Evolutionary conservation across 2,888 invertebrate genomes (phyloP).

Genomic region (Protodeltote pygarga): DNA sequence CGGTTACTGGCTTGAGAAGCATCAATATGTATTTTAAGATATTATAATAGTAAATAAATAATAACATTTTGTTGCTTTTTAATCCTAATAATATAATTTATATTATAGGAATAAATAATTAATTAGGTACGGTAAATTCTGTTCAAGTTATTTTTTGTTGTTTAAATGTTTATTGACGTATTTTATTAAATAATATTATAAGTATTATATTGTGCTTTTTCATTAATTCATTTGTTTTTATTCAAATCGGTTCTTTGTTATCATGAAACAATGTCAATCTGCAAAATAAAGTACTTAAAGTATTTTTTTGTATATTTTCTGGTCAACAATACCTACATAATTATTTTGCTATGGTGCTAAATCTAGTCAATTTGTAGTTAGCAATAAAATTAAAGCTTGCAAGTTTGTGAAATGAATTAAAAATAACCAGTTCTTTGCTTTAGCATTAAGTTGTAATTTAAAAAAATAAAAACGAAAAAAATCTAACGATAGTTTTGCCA

Average conservation of each 20-base stretch:
- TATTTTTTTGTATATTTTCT: not conserved
- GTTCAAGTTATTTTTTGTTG: too few relatives aligned
- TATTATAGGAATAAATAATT: slow-evolving; percentile 11
- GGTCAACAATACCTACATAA: slow-evolving; percentile 4
- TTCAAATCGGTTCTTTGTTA: too few relatives aligned
- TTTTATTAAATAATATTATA: too few relatives aligned
- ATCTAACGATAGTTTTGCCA: slow-evolving; percentile 21
- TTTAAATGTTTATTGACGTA: too few relatives aligned
- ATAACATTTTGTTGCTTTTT: slow-evolving; percentile 22
- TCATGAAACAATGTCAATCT: too few relatives aligned
- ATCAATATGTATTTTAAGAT: slow-evolving; percentile 31
- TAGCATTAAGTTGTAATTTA: slow-evolving; percentile 6
- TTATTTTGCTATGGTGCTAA: slow-evolving; percentile 71
- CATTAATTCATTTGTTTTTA: too few relatives aligned
- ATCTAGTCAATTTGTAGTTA: slow-evolving; percentile 56
- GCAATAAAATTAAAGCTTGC: slow-evolving; percentile 47
- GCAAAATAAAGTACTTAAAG: too few relatives aligned
- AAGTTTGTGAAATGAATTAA: slow-evolving; percentile 14
- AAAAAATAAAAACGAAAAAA: slow-evolving; percentile 2
- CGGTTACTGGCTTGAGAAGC: slow-evolving; percentile 45
- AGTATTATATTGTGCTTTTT: too few relatives aligned
- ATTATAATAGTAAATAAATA: slow-evolving; percentile 34
- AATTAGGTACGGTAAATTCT: not conserved
- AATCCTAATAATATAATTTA: not conserved
- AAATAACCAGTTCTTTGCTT: slow-evolving; percentile 13